These are phyloP conservation scores for Aphodius granarius DNA, from an alignment of 2,888 invertebrate genomes.

Conservation along the genomic window DNA sequence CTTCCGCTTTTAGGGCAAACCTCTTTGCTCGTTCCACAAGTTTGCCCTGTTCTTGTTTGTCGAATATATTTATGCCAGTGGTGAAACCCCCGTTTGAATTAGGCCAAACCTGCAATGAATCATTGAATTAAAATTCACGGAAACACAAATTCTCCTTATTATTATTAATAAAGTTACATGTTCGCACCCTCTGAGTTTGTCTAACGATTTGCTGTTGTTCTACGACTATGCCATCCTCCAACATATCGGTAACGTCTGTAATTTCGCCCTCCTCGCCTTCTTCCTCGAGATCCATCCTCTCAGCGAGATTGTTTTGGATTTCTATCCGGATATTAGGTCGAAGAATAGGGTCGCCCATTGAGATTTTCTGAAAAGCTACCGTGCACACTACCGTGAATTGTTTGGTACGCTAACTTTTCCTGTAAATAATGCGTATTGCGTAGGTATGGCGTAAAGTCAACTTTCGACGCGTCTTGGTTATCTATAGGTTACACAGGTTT, in stretches of 20 bases:
- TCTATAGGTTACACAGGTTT: no score
- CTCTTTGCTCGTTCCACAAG: constrained; percentile 60
- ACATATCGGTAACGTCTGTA: constrained; percentile 36
- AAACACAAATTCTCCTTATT: background rate
- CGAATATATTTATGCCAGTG: constrained; percentile 57
- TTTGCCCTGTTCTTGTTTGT: constrained; percentile 56
- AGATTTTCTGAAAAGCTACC: no score
- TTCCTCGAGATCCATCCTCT: constrained; percentile 57
- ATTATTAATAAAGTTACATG: background rate
- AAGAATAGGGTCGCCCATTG: constrained; percentile 12
- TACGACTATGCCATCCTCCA: constrained; percentile 36
- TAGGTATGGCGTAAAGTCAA: no score
- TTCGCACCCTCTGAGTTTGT: constrained; percentile 23
- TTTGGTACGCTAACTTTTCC: no score
- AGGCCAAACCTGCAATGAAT: constrained; percentile 38
- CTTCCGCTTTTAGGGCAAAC: constrained; percentile 57
- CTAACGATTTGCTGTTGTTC: constrained; percentile 19
- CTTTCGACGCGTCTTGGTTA: no score
- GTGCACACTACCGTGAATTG: no score
- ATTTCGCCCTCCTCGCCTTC: constrained; percentile 54
- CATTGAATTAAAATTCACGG: background rate
- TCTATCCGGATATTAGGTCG: constrained; percentile 54
- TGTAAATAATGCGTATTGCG: no score
- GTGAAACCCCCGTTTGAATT: constrained; percentile 52
- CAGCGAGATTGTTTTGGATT: constrained; percentile 53